A percentile compares a stretch with the other conserved stretches of the same genome.
phyloP scores from a whole-genome alignment of 2,797 vertebrate species.

The Harpagifer antarcticus region DNA sequence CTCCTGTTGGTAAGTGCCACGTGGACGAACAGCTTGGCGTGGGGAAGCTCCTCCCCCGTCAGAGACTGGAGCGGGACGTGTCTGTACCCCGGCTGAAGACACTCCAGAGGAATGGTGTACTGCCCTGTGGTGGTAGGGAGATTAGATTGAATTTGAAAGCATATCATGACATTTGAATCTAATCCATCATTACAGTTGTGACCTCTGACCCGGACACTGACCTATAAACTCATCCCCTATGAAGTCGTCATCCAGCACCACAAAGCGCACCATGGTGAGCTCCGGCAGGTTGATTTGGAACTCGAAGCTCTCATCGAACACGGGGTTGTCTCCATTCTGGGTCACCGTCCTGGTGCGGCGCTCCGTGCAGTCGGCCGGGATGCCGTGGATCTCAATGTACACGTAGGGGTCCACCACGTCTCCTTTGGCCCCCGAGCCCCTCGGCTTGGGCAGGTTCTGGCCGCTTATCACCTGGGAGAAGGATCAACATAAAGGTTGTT shows the following conservation, averaged over 20 bases:
- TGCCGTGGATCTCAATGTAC: slow-evolving; percentile 96
- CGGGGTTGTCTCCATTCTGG: slow-evolving; percentile 93
- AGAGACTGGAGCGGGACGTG: slow-evolving; percentile 92
- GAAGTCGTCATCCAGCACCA: slow-evolving; percentile 95
- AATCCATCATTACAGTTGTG: background rate
- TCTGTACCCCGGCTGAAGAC: slow-evolving; percentile 93
- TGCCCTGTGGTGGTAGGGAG: slow-evolving; percentile 78
- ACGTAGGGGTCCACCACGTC: slow-evolving; percentile 96
- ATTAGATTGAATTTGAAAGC: background rate
- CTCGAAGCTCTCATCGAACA: slow-evolving; percentile 97
- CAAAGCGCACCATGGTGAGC: slow-evolving; percentile 95
- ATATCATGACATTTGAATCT: background rate
- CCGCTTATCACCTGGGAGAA: slow-evolving; percentile 90
- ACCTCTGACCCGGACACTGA: slow-evolving; percentile 53
- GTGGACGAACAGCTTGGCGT: slow-evolving; percentile 93
- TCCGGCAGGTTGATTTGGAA: slow-evolving; percentile 97
- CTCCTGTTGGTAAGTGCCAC: slow-evolving; percentile 95
- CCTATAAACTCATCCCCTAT: slow-evolving; percentile 98
- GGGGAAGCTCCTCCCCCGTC: slow-evolving; percentile 90
- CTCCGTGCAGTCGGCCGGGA: slow-evolving; percentile 94
- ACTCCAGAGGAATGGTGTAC: slow-evolving; percentile 95
- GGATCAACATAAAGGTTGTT: background rate
- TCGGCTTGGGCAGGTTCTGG: slow-evolving; percentile 94
- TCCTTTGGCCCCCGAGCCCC: slow-evolving; percentile 93
- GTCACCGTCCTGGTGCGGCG: slow-evolving; percentile 93